A percentile compares a stretch with the other conserved stretches of the same genome.
Evolutionary conservation across 1,140 invertebrate species (phyloP).

Genomic region (Drosophila neocordata): DNA sequence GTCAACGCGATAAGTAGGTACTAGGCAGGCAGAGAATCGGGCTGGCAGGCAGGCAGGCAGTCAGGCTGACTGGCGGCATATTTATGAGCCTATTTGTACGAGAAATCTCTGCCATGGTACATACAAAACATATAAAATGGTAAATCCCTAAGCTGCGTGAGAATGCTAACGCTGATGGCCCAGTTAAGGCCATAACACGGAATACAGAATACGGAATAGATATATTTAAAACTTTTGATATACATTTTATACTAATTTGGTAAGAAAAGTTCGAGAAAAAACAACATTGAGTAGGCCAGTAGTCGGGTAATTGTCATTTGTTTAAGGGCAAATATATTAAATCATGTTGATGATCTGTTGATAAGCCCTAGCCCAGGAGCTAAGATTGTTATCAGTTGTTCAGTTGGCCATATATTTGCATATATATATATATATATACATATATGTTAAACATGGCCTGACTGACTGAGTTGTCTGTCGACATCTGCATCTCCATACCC

Average conservation of each 20-base stretch:
- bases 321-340: constrained; percentile 72
- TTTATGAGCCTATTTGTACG: constrained; percentile 65
- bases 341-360: constrained; percentile 67
- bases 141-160: constrained; percentile 64
- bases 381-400: constrained; percentile 46
- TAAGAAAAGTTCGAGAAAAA: constrained; percentile 27
- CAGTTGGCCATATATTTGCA: constrained; percentile 62
- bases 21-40: constrained; percentile 16
- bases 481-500: not conserved
- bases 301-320: constrained; percentile 27
- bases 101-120: constrained; percentile 55
- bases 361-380: constrained; percentile 43
- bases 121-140: constrained; percentile 28
- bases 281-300: constrained; percentile 28
- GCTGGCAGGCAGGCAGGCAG: constrained; percentile 37
- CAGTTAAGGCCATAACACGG: constrained; percentile 20
- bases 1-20: constrained; percentile 41
- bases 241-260: too few species aligned
- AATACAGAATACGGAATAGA: not conserved
- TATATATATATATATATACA: constrained; percentile 1
- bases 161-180: constrained; percentile 63
- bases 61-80: constrained; percentile 58
- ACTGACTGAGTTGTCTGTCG: constrained; percentile 6
- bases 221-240: constrained; percentile 3
- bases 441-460: constrained; percentile 36